Evolutionary conservation across 2,113 vertebrate species (phyloP).

Genomic region (Pseudorasbora parva): DNA sequence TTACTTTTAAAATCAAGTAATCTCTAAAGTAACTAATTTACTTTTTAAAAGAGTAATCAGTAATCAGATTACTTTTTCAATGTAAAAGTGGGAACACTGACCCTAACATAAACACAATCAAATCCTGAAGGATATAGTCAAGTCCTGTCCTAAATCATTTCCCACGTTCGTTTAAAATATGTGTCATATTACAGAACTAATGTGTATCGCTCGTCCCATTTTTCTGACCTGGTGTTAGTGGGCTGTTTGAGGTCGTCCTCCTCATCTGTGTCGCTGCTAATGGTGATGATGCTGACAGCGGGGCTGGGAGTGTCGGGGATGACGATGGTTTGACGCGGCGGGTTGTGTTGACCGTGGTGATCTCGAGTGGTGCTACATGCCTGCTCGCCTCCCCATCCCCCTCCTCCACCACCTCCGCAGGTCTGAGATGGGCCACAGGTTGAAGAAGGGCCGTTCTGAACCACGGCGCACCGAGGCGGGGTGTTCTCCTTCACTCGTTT

Average conservation of each 20-base stretch:
- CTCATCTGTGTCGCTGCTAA: constrained; percentile 98
- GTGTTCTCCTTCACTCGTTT: constrained; percentile 99
- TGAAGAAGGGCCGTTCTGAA: constrained; percentile 81
- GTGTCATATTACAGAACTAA: background rate
- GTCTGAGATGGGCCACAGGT: constrained; percentile 78
- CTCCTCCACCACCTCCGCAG: constrained; percentile 80
- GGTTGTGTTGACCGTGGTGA: constrained; percentile 83
- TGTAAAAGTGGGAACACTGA: too few relatives aligned
- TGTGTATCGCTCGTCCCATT: background rate
- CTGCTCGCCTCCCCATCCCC: constrained; percentile 78
- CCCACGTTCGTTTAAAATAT: background rate
- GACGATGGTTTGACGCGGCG: constrained; percentile 90
- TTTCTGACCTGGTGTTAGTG: constrained; percentile 83
- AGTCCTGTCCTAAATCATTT: background rate
- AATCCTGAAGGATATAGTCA: background rate
- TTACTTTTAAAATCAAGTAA: too few relatives aligned
- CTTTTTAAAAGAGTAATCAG: too few relatives aligned
- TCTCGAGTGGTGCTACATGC: constrained; percentile 83
- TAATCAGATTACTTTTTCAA: too few relatives aligned
- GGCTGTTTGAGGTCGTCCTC: constrained; percentile 94
- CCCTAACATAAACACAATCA: background rate
- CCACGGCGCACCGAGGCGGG: constrained; percentile 90
- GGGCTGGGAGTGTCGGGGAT: constrained; percentile 98
- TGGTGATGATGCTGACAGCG: constrained; percentile 97
- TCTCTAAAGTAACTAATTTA: too few relatives aligned